Evolutionary conservation across 2,888 invertebrate species (phyloP), one percentile per base, ranked within the genome.

Genomic region (Cantharis flavilabris): DNA sequence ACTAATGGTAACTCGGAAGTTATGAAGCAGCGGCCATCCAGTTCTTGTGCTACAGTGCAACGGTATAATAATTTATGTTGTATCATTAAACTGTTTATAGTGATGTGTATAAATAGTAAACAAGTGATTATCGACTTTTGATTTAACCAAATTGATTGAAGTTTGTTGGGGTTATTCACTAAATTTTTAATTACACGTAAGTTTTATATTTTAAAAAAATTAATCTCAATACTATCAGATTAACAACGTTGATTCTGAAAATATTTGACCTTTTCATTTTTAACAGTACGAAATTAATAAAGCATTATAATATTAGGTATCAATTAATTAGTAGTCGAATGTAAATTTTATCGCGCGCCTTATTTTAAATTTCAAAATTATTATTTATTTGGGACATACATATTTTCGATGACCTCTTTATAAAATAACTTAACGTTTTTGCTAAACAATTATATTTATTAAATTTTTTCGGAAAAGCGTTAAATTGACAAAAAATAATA

Each of bases 31-130:
- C 69, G 74, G 73, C 76, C 80, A 80, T 80, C 79, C 76, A 79
- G 80, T 80, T 80, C 79, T 81, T 76, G 75, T 71, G 70, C 69
- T 79, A 72, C 78, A 65, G 77, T 77, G 77, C 77, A 77, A 71
- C 74, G 77, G 77, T 77, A 73, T 71, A 77, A 71, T 77, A 71
- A 71, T 73, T 76, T 73, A 63, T 65, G 33, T 72, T 76, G 26
- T 26, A 49, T 63, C 62, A 62, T 26, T 62, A 33, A 62, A 63
- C 63, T 63, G 23, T 20, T 49, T 49, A 67, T 20, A 67, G 65
- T 67, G 65, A 67, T 67, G 65, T 67, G 65, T 26, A 67, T 26
- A 26, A 26, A 26, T 26, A 67, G 65, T 67, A 67, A 49, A 67
- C 26, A 67, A 67, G 65, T 67, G 65, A 67, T 67, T 67, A 67